Percentiles rank a stretch among this genome's conserved stretches.
Conservation (phyloP, 23 tunicate species). For the Aplidium turbinatum region DNA sequence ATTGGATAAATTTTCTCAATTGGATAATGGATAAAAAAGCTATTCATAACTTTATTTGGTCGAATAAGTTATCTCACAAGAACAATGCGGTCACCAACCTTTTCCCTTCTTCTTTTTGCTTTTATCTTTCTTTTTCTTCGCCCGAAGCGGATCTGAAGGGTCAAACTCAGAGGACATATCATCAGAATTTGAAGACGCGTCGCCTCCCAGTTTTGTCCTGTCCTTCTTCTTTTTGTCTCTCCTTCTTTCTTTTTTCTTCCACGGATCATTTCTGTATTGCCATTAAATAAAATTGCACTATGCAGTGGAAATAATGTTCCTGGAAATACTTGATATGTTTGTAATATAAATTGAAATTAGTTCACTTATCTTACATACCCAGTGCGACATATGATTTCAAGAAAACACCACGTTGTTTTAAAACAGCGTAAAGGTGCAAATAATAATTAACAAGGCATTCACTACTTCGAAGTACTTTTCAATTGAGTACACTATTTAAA, state of each 20-base stretch:
- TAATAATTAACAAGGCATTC: too few species aligned
- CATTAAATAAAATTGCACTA: background rate
- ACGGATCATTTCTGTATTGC: conserved; percentile 67
- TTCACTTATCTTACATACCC: background rate
- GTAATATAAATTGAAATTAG: background rate
- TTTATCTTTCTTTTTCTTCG: conserved; percentile 65
- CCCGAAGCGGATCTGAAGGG: conserved; percentile 51
- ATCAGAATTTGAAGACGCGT: conserved; percentile 23
- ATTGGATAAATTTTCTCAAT: too few species aligned
- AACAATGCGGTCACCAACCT: conserved; percentile 56
- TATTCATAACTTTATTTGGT: too few species aligned
- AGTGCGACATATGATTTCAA: too few species aligned
- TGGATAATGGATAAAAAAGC: too few species aligned
- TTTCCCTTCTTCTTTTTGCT: conserved; percentile 59
- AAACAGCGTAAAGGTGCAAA: too few species aligned
- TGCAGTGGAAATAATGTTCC: too few species aligned
- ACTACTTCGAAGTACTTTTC: too few species aligned
- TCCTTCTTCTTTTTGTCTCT: conserved; percentile 70
- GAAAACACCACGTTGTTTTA: too few species aligned
- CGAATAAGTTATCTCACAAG: too few species aligned
- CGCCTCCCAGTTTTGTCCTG: conserved; percentile 32
- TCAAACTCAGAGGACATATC: conserved; percentile 48
- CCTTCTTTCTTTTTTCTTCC: conserved; percentile 61
- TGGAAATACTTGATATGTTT: too few species aligned
- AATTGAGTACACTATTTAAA: too few species aligned